Evolutionary conservation across 2,888 invertebrate genomes (phyloP), one percentile per base, ranked within the genome.

Genomic region (Patella pellucida): DNA sequence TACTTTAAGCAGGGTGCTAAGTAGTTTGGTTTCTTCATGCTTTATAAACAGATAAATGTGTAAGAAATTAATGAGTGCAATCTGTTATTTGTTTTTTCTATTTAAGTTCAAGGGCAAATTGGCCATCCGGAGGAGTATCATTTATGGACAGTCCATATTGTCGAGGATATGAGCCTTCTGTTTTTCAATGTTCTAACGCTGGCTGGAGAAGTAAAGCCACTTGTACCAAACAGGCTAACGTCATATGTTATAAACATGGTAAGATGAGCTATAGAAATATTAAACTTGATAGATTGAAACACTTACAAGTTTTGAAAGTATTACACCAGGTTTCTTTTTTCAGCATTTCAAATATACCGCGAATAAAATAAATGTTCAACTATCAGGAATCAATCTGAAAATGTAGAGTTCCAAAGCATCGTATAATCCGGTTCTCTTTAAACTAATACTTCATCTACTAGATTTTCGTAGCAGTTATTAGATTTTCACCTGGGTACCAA

Each of bases 11-110:
- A 41, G 31, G 31, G 31, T 41, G 31, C 4, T 41, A 5, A 41
- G 31, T 7, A 41, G 3, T 27, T 27, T 27, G 27, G 27, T 27
- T 27, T 2, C 3, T 27, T 27, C 27, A 27, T 27, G 27, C 27
- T 27, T 27, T 27, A 27, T 27, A 27, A 27, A 27, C 27, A 27
- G 27, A 27, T 27, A 27, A 27, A 27, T 27, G 27, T 27, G 27
- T 1, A 27, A 27, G 27, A 2, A 27, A 27, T 27, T 27, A 27
- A 27, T 27, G 27, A 27, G 31, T 41, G 31, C 5, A 7, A 41
- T 41, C 41, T 41, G 41, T 41, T 41, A 14, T 73, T 72, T 12
- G 77, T 76, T 14, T 76, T 80, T 19, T 80, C 80, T 52, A 79
- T 15, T 71, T 12, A 23, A 31, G 3, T 62, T 23, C 4, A 56